Percentiles rank a stretch among this genome's conserved stretches.
These are phyloP conservation scores for Danio albolineatus DNA, from an alignment of 2,797 vertebrate species.

Conservation along the genomic window DNA sequence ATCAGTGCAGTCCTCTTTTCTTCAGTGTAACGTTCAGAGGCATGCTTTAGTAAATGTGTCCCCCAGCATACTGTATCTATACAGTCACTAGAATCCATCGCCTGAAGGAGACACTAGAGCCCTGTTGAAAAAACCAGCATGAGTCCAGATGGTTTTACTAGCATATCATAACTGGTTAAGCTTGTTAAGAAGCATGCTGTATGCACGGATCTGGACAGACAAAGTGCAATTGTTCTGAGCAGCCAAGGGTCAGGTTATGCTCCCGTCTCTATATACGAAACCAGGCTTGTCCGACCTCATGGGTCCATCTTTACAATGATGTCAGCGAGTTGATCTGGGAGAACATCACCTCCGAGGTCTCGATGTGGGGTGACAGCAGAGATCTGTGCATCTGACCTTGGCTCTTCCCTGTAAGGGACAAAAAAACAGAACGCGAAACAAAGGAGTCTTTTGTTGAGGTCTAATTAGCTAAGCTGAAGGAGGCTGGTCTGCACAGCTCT, in stretches of 20 bases:
- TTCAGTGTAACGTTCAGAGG: not conserved
- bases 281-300: not conserved
- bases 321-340: slow-evolving; percentile 20
- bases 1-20: not conserved
- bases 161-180: not conserved
- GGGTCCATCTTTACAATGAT: slow-evolving; percentile 11
- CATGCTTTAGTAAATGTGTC: not conserved
- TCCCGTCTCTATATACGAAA: not conserved
- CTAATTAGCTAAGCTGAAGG: slow-evolving; percentile 73
- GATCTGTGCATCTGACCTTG: slow-evolving; percentile 22
- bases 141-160: not conserved
- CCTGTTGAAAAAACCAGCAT: not conserved
- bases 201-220: not conserved
- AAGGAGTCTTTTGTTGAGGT: slow-evolving; percentile 72
- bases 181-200: not conserved
- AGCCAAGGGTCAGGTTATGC: not conserved
- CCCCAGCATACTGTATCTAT: not conserved
- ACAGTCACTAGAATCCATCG: not conserved
- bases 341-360: not conserved
- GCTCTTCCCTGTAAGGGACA: slow-evolving; percentile 41
- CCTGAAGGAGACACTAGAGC: not conserved
- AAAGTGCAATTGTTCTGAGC: slow-evolving; percentile 4
- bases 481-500: slow-evolving; percentile 72
- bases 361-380: not conserved
- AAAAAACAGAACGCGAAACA: slow-evolving; percentile 47